Base-by-base conservation (phyloP, 2,797 vertebrate species). In the Sphaeramia orbicularis region DNA sequence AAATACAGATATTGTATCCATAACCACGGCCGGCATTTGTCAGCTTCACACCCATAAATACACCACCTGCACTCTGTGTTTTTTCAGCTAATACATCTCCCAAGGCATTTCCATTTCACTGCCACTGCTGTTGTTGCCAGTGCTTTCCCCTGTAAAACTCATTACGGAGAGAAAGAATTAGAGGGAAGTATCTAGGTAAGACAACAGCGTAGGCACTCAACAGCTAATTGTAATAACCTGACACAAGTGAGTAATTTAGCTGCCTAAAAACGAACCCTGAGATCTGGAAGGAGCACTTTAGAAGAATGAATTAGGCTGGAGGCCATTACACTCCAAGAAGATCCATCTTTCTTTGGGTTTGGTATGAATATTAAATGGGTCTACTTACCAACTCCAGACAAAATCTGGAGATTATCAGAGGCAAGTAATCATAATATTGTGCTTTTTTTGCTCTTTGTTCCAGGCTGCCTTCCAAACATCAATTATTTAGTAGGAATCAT, bases 171-270 rank as follows among this genome's bases (percentile, higher is more conserved):
- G 64, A 81, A 67, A 62, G 75, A 90, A 89, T 91, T 85, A 85
- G 70, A 81, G 62, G 65, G 38, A 80, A 81, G 81, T 58, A 83
- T 89, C 74, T 70, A 73, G 84, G 84, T 90, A 87, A 87, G 74
- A 84, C 75, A 57, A 74, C 75, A 76, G 80, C 57, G 55, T 66
- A 79, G 76, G 81, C 85, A 76, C 83, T 89, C 86, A 76, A 92
- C 71, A 73, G 81, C 86, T 92, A 90, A 92, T 92, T 92, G 90
- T 87, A 91, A 93, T 92, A 93, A 93, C 89, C 85, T 90, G 90
- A 92, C 90, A 92, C 84, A 89, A 91, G 86, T 91, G 86, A 93
- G 86, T 91, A 88, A 93, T 92, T 91, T 86, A 83, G 81, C 76
- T 72, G 66, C 80, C 76, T 85, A 76, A 90, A 88, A 88, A 88